Percentiles rank a stretch among this genome's conserved stretches.
phyloP scores from a whole-genome alignment of 2,113 vertebrate genomes.

The Haemorhous mexicanus region DNA sequence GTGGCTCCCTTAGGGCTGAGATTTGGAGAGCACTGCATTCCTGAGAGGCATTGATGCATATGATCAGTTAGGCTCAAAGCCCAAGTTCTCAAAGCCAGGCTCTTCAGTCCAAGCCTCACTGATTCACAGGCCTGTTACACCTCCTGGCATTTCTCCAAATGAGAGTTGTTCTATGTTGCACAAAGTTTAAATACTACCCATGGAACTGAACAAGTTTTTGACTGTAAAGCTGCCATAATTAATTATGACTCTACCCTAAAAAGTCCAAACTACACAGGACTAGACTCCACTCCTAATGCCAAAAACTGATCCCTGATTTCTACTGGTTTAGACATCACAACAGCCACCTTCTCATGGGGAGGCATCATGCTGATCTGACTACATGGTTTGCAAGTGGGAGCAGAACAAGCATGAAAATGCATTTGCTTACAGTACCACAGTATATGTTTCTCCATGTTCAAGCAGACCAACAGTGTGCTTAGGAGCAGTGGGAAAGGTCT shows the following conservation, averaged over 20 bases:
- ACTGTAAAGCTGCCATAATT: background rate
- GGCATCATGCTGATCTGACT: background rate
- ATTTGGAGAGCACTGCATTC: background rate
- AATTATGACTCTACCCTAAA: background rate
- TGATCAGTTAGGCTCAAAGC: constrained; percentile 10
- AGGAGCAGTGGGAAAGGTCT: background rate
- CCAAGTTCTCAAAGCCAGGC: background rate
- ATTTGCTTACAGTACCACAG: background rate
- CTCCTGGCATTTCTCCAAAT: background rate
- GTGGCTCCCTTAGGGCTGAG: background rate
- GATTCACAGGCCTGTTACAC: constrained; percentile 2
- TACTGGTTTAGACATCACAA: background rate
- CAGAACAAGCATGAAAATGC: background rate
- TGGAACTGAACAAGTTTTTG: background rate
- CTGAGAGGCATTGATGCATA: background rate
- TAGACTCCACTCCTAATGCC: background rate
- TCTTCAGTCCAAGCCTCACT: background rate
- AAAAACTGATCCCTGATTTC: background rate
- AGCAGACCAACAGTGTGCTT: background rate
- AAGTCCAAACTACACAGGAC: background rate
- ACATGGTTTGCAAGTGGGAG: background rate
- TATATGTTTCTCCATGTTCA: background rate
- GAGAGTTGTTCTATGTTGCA: background rate
- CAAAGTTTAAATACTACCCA: background rate
- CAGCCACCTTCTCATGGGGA: background rate